Evolutionary conservation across 2,113 vertebrate genomes (phyloP), one percentile per base, ranked within the genome.

Genomic region (Syrmaticus mikado): DNA sequence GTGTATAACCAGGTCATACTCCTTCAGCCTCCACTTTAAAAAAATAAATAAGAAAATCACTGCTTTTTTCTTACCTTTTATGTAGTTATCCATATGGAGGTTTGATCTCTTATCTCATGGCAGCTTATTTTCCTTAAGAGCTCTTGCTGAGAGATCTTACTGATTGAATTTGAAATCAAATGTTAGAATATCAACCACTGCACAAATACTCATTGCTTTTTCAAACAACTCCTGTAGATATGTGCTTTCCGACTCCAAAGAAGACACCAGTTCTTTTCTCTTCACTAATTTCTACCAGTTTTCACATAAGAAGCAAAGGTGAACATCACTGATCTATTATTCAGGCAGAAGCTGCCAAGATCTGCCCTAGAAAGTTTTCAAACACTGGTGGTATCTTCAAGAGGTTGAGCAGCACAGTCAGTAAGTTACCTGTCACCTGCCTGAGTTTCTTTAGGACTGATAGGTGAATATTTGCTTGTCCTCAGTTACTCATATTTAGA

Each of bases 1-100:
- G 62, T 40, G 16, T 28, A 40, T 60, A 40, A 65, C 25, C 57
- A 87, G 60, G 72, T 12, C 57, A 79, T 28, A 62, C 21, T 82
- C 38, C 24, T 55, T 46, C 32, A 14, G 0, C 58, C 21, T 58
- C 52, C 20, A 46, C 22, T 65, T 68, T 28, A 27, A 36, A 32
- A 58, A 21, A 34, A 19, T 27, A 24, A 1, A 64, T 22, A 11
- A n/a, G 71, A 61, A 40, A 71, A 58, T 74, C 52, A 52, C 4
- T 43, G n/a, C 3, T 87, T 92, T 95, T 82, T 90, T 93, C 88
- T 80, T 93, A 82, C 93, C 67, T 95, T 95, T 93, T 90, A 94
- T 80, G 91, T 90, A 70, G 76, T 93, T 96, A 82, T 77, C 82
- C 80, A 43, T 43, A 13, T 87, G 75, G 13, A 91, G 30, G 76